phyloP scores from a whole-genome alignment of 2,113 vertebrate species.

The Vireo altiloquus region DNA sequence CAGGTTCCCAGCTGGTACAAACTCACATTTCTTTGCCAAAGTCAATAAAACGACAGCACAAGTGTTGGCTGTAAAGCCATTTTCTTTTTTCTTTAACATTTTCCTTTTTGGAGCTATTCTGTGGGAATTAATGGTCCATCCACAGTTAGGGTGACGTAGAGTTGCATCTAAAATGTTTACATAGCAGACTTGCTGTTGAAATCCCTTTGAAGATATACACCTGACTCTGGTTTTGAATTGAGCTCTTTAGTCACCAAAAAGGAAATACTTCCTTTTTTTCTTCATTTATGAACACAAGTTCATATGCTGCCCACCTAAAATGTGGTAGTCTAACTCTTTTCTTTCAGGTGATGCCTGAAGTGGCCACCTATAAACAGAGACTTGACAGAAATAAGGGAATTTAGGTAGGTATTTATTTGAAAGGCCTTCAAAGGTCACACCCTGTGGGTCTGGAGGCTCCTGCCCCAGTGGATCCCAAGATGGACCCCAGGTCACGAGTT shows the following conservation, averaged over 20 bases:
- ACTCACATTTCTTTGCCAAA: neutral
- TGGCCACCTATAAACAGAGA: no score
- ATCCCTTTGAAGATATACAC: neutral
- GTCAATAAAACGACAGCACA: neutral
- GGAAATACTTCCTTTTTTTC: neutral
- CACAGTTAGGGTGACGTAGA: accelerated
- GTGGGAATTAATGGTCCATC: neutral
- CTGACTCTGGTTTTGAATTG: neutral
- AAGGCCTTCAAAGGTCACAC: no score
- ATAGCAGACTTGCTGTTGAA: neutral
- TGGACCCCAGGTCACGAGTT: no score
- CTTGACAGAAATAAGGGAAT: no score
- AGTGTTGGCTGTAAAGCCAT: neutral
- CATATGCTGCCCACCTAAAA: neutral
- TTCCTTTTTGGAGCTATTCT: neutral
- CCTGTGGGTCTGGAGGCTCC: no score
- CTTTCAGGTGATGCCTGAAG: neutral
- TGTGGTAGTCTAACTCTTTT: neutral
- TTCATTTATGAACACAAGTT: neutral
- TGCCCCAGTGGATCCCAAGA: no score
- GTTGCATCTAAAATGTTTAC: neutral
- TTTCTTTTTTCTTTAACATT: neutral
- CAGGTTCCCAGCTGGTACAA: neutral
- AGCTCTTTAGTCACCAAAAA: neutral
- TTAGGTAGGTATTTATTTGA: no score